Evolutionary conservation across 2,113 vertebrate genomes (phyloP).

Genomic region (Gambusia holbrooki): DNA sequence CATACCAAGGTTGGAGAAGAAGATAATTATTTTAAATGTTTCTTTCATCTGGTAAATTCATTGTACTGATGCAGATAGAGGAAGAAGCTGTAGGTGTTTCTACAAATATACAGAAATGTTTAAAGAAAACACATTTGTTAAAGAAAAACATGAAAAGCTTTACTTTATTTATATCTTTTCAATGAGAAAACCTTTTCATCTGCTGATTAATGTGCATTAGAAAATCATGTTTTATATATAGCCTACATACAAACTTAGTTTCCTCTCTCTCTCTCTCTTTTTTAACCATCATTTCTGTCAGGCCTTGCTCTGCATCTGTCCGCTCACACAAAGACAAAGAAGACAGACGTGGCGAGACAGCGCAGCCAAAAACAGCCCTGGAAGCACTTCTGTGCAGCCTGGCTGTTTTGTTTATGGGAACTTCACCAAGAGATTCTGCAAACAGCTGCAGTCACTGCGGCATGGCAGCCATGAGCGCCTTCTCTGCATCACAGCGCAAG

Average conservation of each 20-base stretch:
- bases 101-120: not conserved
- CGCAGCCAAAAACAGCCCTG: conserved; percentile 4
- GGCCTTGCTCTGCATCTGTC: conserved; percentile 26
- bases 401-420: conserved; percentile 34
- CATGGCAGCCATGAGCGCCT: conserved; percentile 18
- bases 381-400: conserved; percentile 24
- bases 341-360: conserved; percentile 36
- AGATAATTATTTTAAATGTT: conserved; percentile 4
- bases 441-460: conserved; percentile 31
- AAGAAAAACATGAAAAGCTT: not conserved
- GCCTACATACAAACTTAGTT: not conserved
- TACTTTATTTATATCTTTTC: not conserved
- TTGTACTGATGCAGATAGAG: not conserved
- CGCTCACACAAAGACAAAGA: conserved; percentile 23
- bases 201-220: not conserved
- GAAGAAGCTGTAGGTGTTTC: not conserved
- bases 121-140: not conserved
- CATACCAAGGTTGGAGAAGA: conserved; percentile 13
- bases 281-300: conserved; percentile 1
- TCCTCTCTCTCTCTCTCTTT: not conserved
- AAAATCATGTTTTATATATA: not conserved
- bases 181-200: not conserved
- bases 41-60: not conserved
- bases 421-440: conserved; percentile 39
- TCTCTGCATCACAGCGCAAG: conserved; percentile 19